Conservation (phyloP, 2,113 vertebrate species). For the Penelope pileata region DNA sequence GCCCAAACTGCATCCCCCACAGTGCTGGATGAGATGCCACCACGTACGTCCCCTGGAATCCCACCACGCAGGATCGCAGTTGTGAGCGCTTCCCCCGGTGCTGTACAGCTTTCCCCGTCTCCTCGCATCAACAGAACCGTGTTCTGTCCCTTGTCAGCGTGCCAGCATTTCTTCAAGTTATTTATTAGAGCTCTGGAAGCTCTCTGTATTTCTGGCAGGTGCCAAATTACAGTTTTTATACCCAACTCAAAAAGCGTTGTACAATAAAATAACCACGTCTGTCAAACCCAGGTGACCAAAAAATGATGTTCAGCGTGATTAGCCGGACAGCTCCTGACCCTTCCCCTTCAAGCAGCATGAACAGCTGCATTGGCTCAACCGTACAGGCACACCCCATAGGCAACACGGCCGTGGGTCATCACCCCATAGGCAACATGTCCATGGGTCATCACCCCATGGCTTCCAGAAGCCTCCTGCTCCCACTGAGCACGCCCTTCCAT, state of each 20-base stretch:
- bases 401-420: background rate
- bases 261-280: background rate
- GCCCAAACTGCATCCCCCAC: accelerated
- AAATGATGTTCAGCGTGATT: background rate
- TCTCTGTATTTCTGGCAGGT: background rate
- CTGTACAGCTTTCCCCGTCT: background rate
- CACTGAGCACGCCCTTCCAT: background rate
- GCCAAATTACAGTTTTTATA: background rate
- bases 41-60: no score
- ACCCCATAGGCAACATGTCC: accelerated
- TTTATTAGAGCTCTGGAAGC: background rate
- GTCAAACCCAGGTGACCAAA: background rate
- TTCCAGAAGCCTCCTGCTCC: background rate
- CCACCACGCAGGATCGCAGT: no score
- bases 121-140: background rate
- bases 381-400: background rate
- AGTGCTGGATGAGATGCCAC: no score
- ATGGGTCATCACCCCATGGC: background rate
- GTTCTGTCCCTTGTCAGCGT: background rate
- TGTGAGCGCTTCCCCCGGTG: background rate
- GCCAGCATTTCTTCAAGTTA: background rate
- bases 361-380: background rate
- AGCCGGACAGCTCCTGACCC: background rate
- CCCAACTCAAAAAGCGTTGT: background rate
- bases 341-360: background rate